A percentile compares a stretch with the other conserved stretches of the same genome.
Conservation (phyloP, 1,140 invertebrate species). For the Aphelinus certus region DNA sequence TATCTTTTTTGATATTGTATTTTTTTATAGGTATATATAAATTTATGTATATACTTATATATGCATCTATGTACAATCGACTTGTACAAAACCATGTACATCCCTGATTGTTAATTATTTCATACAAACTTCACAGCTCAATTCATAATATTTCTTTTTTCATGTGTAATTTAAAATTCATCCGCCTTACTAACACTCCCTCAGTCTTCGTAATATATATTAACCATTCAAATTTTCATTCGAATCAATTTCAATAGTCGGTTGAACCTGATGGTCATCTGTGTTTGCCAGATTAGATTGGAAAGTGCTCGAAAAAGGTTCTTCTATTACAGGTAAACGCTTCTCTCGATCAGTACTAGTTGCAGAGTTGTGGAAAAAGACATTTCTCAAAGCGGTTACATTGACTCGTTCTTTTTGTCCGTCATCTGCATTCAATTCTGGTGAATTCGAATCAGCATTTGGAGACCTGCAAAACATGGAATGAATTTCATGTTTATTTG, state of each 20-base stretch:
- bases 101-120: slow-evolving; percentile 10
- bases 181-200: slow-evolving; percentile 19
- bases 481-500: neutral
- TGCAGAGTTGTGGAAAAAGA: slow-evolving; percentile 58
- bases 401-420: slow-evolving; percentile 53
- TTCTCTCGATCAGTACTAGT: slow-evolving; percentile 54
- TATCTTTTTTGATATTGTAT: slow-evolving; percentile 29
- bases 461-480: slow-evolving; percentile 43
- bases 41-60: slow-evolving; percentile 42
- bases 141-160: slow-evolving; percentile 23
- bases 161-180: slow-evolving; percentile 7
- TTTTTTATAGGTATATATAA: slow-evolving; percentile 16
- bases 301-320: slow-evolving; percentile 48
- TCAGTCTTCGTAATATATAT: slow-evolving; percentile 34
- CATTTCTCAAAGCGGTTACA: slow-evolving; percentile 55
- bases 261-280: slow-evolving; percentile 36
- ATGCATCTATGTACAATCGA: slow-evolving; percentile 43
- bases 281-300: slow-evolving; percentile 32
- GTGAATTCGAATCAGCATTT: slow-evolving; percentile 49
- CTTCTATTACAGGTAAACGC: slow-evolving; percentile 59
- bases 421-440: slow-evolving; percentile 45
- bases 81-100: slow-evolving; percentile 37
- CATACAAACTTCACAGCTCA: slow-evolving; percentile 34
- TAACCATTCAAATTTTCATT: slow-evolving; percentile 47
- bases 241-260: slow-evolving; percentile 44